Evolutionary conservation across 2,113 vertebrate species (phyloP).

Genomic region (Leptobrachium ailaonicum): DNA sequence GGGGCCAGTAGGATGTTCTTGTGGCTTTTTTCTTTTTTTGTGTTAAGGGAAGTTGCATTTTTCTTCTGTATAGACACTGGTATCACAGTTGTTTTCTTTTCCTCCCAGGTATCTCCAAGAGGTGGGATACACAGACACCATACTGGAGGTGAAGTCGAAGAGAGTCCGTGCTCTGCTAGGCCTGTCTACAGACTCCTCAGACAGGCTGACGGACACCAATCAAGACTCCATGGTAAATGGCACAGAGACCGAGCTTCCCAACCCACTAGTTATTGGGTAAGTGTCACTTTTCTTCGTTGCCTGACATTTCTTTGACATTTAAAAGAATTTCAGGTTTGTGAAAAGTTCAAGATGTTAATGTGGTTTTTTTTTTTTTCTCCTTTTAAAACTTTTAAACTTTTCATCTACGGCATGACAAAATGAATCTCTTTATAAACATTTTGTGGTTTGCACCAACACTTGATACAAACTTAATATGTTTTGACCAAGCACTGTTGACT

Average conservation of each 20-base stretch:
- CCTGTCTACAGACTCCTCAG: conserved; percentile 81
- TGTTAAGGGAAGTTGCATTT: conserved; percentile 56
- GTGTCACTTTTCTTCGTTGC: conserved; percentile 36
- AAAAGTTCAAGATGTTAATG: too few species aligned
- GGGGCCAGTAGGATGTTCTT: conserved; percentile 28
- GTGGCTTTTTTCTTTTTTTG: conserved; percentile 60
- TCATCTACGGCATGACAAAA: too few species aligned
- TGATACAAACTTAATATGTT: too few species aligned
- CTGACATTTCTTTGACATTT: too few species aligned
- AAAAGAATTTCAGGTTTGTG: too few species aligned
- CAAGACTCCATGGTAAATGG: conserved; percentile 90
- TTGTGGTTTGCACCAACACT: too few species aligned
- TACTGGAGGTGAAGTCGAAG: conserved; percentile 94
- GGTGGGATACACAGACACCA: conserved; percentile 92
- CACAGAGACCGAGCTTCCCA: conserved; percentile 81
- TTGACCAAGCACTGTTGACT: too few species aligned
- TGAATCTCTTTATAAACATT: too few species aligned
- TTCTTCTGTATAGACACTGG: not conserved
- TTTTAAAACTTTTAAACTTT: too few species aligned
- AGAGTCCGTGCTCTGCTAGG: conserved; percentile 86
- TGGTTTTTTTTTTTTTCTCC: too few species aligned
- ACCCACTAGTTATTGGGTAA: conserved; percentile 82
- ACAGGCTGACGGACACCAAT: conserved; percentile 75
- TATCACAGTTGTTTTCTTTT: conserved; percentile 45
- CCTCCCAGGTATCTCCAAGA: conserved; percentile 87